A percentile compares a stretch with the other conserved stretches of the same genome.
phyloP scores from a whole-genome alignment of 2,797 vertebrate genomes.

The Buphagus erythrorhynchus region DNA sequence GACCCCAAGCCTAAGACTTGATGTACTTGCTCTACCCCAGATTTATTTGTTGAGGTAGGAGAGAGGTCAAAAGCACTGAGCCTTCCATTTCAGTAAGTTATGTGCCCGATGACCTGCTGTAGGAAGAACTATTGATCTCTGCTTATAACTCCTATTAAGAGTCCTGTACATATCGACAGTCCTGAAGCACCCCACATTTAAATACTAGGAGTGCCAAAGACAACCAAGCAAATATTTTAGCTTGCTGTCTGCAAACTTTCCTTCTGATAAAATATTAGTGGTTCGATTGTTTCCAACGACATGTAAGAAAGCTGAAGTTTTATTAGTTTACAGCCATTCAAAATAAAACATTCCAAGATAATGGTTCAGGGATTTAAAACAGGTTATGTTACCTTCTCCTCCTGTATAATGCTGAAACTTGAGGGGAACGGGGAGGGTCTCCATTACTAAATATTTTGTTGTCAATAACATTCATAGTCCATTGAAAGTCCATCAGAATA shows the following conservation, averaged over 20 bases:
- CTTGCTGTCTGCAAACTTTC: background rate
- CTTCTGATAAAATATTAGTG: background rate
- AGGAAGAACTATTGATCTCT: slow-evolving; percentile 34
- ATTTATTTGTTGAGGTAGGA: slow-evolving; percentile 25
- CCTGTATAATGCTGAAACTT: background rate
- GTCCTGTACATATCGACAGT: background rate
- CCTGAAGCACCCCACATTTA: background rate
- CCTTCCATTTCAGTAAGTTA: slow-evolving; percentile 34
- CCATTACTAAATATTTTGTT: background rate
- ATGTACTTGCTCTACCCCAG: background rate
- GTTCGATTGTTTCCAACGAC: background rate
- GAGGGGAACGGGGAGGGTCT: background rate
- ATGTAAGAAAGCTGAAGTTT: background rate
- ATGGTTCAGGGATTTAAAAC: background rate
- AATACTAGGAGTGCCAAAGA: background rate
- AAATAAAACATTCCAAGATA: background rate
- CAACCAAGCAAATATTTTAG: background rate
- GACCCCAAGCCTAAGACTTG: background rate
- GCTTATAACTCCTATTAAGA: slow-evolving; percentile 21
- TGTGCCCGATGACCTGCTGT: background rate
- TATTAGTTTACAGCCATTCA: background rate
- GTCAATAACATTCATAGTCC: background rate
- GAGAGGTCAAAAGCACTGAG: slow-evolving; percentile 28
- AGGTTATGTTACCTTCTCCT: background rate
- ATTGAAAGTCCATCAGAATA: background rate